These are phyloP conservation scores for Trichogramma evanescens DNA, from an alignment of 2,888 invertebrate species.

Conservation along the genomic window DNA sequence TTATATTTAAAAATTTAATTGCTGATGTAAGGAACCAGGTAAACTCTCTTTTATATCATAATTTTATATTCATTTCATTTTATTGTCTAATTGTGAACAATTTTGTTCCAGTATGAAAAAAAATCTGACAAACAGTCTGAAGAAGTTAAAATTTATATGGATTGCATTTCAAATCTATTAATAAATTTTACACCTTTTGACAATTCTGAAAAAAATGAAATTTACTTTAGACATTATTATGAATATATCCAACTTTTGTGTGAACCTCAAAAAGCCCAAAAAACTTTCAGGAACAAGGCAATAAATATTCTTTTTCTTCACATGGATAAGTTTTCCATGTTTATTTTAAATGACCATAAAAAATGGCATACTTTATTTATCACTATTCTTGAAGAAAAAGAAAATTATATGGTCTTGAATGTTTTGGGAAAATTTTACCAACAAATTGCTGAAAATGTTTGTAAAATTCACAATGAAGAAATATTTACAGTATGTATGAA, in stretches of 20 bases:
- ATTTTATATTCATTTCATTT: not conserved
- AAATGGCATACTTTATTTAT: slow-evolving; percentile 31
- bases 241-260: slow-evolving; percentile 2
- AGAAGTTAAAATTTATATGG: slow-evolving; percentile 30
- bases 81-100: not conserved
- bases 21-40: slow-evolving; percentile 25
- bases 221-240: slow-evolving; percentile 11
- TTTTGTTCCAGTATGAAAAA: slow-evolving; percentile 23
- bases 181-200: slow-evolving; percentile 25
- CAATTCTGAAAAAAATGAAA: not conserved
- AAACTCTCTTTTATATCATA: slow-evolving; percentile 17
- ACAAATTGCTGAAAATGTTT: slow-evolving; percentile 25
- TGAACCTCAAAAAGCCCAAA: not conserved
- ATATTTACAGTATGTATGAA: not conserved
- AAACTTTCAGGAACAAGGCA: slow-evolving; percentile 5
- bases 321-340: slow-evolving; percentile 16
- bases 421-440: slow-evolving; percentile 33
- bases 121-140: slow-evolving; percentile 7
- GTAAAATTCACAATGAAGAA: slow-evolving; percentile 7
- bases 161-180: slow-evolving; percentile 30
- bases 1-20: slow-evolving; percentile 19
- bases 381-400: slow-evolving; percentile 14
- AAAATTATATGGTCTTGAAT: slow-evolving; percentile 16
- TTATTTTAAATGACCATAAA: slow-evolving; percentile 32
- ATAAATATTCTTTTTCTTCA: slow-evolving; percentile 7